Base-by-base conservation (phyloP, 2,888 invertebrate genomes). In the Agonopterix heracliana region DNA sequence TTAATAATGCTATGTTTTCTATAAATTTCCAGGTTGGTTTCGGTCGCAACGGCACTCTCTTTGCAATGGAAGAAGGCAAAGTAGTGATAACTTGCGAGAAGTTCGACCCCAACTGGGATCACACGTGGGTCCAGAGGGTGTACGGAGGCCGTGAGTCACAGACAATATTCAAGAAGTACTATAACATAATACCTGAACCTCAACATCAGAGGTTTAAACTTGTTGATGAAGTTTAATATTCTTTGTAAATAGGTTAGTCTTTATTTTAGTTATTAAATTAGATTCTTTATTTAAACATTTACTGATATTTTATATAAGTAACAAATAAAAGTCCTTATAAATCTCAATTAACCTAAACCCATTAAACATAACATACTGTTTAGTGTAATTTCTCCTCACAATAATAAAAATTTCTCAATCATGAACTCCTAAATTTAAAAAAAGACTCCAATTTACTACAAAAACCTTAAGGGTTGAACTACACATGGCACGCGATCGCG, bases 31-130 rank as follows among this genome's bases (percentile, higher is more conserved):
- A 97, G 97, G 97, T 96, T 61, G 95, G 95, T 0, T 90, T 96
- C 60, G 95, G 95, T 2, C 90, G 89, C 47, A 93, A 96, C 70
- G 94, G 94, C 0, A 94, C 94, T 1, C 75, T 98, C 1, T 95
- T 91, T 82, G 96, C 98, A 0, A 86, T 95, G 71, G 92, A 93
- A 63, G 87, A 93, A 40, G 98, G 98, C 0, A 91, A 84, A 68
- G 96, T 98, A 0, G 78, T 93, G 11, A 89, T 97, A 0, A 94
- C 96, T 0, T 95, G 95, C 79, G 98, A 98, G 70, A 91, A 93
- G 65, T 90, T 93, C 48, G 92, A 96, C 52, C 93, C 94, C 0
- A 91, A 95, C 63, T 95, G 94, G 92, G 90, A 93, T 11, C 94
- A 95, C 65, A 89, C 90, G 0, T 94, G 95, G 93, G 88, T 96